Base-by-base conservation (phyloP, 1,140 invertebrate species). In the Arion vulgaris region DNA sequence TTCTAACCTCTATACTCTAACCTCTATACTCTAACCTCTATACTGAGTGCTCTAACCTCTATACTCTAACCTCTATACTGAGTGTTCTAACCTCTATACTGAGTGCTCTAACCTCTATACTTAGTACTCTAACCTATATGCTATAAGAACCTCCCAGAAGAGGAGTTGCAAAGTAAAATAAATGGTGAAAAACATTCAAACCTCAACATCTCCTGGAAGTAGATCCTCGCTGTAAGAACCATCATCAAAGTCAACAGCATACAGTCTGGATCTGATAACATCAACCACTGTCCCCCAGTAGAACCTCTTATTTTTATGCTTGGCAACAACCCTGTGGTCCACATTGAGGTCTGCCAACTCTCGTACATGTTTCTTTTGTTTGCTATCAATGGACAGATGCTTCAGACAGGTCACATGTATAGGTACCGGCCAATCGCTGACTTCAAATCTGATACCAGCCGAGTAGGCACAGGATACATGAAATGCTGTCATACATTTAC, bases 231-330 rank as follows among this genome's bases (percentile, higher is more conserved):
- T 94, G 84, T 94, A 94, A 72, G 95, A 95, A 7, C 93, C 93
- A 89, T 95, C 95, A 66, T 93, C 93, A 89, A 95, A 95, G 38
- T 94, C 94, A 5, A 95, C 94, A 86, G 93, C 93, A 85, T 94
- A 94, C 85, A 94, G 94, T 36, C 92, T 88, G 39, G 93, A 92
- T 38, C 92, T 90, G 38, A 93, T 89, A n/a, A 94, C 93, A 28
- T 93, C 92, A 0, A 90, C 83, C 23, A 95, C 93, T 79, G 90
- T 93, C 15, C 93, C 94, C 81, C 93, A 92, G 88, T 95, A 95
- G 89, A 94, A 95, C 36, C 95, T 91, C 0, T 91, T 92, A 84
- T 95, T 95, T 57, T 93, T 93, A 89, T 95, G 94, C 86, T 94
- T 95, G 0, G 94, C 95, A 92, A 94, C 94, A 0, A 95, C 95